Percentiles rank a stretch among this genome's conserved stretches.
phyloP scores from a whole-genome alignment of 2,113 vertebrate genomes.

The Sus scrofa region T2T-Sscrofa CM000823.6:16114001-16114500 shows the following conservation, averaged over 20 bases:
- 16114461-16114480: constrained; percentile 2
- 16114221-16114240: neutral
- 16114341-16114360: neutral
- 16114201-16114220: neutral
- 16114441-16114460: neutral
- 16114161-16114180: neutral
- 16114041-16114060: neutral
- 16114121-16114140: neutral
- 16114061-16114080: neutral
- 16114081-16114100: neutral
- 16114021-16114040: neutral
- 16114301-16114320: neutral
- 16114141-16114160: neutral
- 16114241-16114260: neutral
- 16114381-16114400: neutral
- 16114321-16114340: neutral
- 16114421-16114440: neutral
- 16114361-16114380: neutral
- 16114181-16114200: neutral
- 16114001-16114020: neutral
- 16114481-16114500: neutral
- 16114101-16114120: neutral
- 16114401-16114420: neutral
- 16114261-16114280: neutral
- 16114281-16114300: neutral